Evolutionary conservation across 1,140 invertebrate species (phyloP), one percentile per base, ranked within the genome.

Genomic region (Nomia melanderi): DNA sequence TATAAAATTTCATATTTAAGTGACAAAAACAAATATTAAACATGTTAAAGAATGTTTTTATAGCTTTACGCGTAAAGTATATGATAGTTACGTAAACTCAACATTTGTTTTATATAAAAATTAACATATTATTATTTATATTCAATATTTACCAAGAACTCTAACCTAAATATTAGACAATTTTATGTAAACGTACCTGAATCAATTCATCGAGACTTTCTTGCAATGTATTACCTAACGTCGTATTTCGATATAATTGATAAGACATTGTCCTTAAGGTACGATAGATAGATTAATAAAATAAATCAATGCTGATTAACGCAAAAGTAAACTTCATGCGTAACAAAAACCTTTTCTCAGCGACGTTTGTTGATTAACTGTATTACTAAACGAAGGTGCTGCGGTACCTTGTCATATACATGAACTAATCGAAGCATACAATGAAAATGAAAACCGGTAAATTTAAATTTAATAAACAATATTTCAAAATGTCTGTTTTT

Each of bases 221-320:
- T 92, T 99, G 98, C 60, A 99, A 92, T 1, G 98, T 99, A 90
- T 98, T 97, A 0, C 98, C 98, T 77, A 99, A 93, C 1, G 98
- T 99, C 20, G 98, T 99, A 88, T 99, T 99, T 91, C 98, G 95
- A 91, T 99, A 99, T 23, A 99, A 93, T 93, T 99, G 98, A 93
- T 99, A 99, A 81, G 97, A 95, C 97, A 98, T 98, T 86, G 85
- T 81, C 8, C 14, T 77, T 64, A 73, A 63, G 54, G 64, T 83
- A 63, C 25, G 60, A 41, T 63, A 76, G 14, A 53, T n/a, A 74
- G 39, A 50, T 47, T 74, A 66, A 57, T 50, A 78, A 74, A 36
- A 14, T 4, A 57, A 27, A 36, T 36, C 12, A n/a, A 59, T 57
- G 12, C 17, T 36, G 20, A 3, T 31, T 73, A 59, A 71, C 14